Percentiles rank a stretch among this genome's conserved stretches.
Evolutionary conservation across 2,888 invertebrate genomes (phyloP).

Genomic region (Acleris holmiana): DNA sequence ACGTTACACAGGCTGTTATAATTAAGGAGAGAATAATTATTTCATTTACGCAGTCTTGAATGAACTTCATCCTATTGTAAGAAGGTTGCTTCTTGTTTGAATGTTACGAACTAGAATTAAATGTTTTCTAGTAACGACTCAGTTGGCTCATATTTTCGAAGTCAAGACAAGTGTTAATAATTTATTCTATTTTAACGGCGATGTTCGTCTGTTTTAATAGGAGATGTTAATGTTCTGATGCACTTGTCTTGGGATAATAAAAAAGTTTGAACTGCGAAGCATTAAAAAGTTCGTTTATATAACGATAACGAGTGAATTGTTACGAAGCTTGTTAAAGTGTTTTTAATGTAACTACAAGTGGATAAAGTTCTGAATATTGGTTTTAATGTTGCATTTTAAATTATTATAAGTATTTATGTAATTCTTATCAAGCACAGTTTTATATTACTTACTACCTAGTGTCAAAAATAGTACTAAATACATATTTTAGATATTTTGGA

Average conservation of each 20-base stretch:
- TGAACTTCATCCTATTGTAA: slow-evolving; percentile 40
- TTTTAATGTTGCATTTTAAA: too few relatives aligned
- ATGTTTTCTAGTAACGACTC: slow-evolving; percentile 66
- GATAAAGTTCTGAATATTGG: too few relatives aligned
- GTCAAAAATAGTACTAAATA: too few relatives aligned
- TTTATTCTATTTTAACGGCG: slow-evolving; percentile 64
- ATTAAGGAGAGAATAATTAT: slow-evolving; percentile 75
- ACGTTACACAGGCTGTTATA: slow-evolving; percentile 71
- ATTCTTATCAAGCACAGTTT: too few relatives aligned
- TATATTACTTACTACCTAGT: too few relatives aligned
- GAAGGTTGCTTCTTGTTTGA: slow-evolving; percentile 46
- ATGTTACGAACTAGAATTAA: slow-evolving; percentile 55
- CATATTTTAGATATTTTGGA: too few relatives aligned
- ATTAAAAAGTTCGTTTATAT: slow-evolving; percentile 1
- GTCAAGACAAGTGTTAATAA: slow-evolving; percentile 77
- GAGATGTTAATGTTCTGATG: slow-evolving; percentile 24
- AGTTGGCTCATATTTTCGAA: slow-evolving; percentile 67
- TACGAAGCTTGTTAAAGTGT: too few relatives aligned
- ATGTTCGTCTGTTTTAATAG: slow-evolving; percentile 10
- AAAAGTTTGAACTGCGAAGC: slow-evolving; percentile 18
- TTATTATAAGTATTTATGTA: too few relatives aligned
- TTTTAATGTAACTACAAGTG: too few relatives aligned
- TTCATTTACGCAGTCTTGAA: slow-evolving; percentile 41
- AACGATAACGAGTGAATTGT: background rate
- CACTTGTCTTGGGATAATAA: slow-evolving; percentile 13